These are phyloP conservation scores for Netelia melanura DNA, from an alignment of 2,888 invertebrate species.

Conservation along the genomic window DNA sequence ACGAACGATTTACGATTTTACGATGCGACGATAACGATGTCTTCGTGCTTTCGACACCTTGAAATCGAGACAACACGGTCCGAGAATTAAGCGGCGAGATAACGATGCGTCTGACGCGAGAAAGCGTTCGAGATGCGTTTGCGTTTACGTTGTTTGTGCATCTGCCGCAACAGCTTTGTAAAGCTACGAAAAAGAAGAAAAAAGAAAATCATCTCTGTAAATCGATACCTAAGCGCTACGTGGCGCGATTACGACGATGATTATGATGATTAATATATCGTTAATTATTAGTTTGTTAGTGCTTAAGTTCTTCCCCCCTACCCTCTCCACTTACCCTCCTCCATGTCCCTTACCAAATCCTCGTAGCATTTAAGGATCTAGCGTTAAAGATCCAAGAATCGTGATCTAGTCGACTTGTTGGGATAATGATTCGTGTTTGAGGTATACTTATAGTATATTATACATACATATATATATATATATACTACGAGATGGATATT, in stretches of 20 bases:
- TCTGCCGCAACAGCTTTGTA: constrained; percentile 66
- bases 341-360: neutral
- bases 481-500: constrained; percentile 34
- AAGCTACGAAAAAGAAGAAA: constrained; percentile 15
- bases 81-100: constrained; percentile 7
- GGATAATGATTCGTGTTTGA: constrained; percentile 74
- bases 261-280: constrained; percentile 77
- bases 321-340: constrained; percentile 10
- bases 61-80: constrained; percentile 55
- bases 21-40: constrained; percentile 27
- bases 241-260: constrained; percentile 73
- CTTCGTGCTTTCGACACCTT: constrained; percentile 48
- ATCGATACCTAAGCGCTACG: constrained; percentile 56
- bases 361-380: constrained; percentile 80
- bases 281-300: constrained; percentile 71
- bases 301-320: constrained; percentile 72
- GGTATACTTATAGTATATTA: constrained; percentile 41
- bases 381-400: constrained; percentile 80
- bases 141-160: constrained; percentile 65
- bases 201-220: constrained; percentile 33
- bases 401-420: constrained; percentile 83
- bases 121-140: neutral
- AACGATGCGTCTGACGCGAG: neutral
- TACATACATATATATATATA: constrained; percentile 23
- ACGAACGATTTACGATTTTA: neutral